Conservation (phyloP, 30 jellyfish, hydroid and myxozoan genomes). For the Turritopsis dohrnii region DNA sequence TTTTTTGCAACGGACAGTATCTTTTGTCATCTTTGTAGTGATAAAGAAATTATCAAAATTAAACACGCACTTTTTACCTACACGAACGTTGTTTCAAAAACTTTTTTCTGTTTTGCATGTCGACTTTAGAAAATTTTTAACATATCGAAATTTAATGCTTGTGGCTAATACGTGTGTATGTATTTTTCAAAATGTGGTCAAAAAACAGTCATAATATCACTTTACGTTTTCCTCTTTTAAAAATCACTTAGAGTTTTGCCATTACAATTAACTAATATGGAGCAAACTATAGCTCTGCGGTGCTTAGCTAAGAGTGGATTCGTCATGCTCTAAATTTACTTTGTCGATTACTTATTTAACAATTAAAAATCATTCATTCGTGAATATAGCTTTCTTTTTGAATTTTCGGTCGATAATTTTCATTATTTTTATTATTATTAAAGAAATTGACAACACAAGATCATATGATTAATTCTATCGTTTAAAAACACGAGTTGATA, state of each 20-base stretch:
- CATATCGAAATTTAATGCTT: neutral
- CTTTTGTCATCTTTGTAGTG: neutral
- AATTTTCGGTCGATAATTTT: neutral
- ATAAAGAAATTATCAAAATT: neutral
- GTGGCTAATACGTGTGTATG: neutral
- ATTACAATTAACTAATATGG: neutral
- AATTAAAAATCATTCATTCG: neutral
- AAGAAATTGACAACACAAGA: neutral
- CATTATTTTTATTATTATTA: neutral
- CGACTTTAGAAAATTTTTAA: neutral
- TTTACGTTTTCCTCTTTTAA: neutral
- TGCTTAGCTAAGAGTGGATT: neutral
- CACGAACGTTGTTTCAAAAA: neutral
- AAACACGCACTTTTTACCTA: neutral
- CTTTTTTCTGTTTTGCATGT: neutral
- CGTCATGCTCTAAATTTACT: neutral
- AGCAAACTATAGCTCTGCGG: neutral
- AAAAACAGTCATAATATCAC: neutral
- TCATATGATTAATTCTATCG: neutral
- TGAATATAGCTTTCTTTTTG: neutral
- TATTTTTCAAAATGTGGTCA: neutral
- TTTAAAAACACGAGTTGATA: neutral
- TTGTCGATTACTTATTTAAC: neutral
- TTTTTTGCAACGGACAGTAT: neutral
- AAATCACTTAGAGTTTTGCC: neutral